Conservation (phyloP, 1,140 invertebrate genomes). For the Pogonus chalceus region DNA sequence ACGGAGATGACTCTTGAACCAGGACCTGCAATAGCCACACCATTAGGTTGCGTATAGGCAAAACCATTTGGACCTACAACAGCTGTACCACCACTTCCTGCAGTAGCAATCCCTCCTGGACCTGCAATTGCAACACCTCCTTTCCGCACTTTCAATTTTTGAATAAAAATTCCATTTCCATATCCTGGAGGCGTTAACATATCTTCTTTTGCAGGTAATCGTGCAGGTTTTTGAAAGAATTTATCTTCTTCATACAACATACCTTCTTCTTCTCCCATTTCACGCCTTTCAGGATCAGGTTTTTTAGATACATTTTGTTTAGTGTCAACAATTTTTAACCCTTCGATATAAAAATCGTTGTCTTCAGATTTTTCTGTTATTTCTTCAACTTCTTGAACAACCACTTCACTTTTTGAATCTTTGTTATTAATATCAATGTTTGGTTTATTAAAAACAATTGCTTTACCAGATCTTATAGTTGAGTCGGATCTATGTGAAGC, state of each 20-base stretch:
- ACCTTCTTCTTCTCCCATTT: background rate
- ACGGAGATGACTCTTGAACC: constrained; percentile 52
- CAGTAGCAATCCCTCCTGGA: constrained; percentile 60
- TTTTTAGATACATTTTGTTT: background rate
- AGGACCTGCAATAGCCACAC: constrained; percentile 56
- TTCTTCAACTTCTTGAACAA: background rate
- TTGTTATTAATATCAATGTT: background rate
- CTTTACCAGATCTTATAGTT: constrained; percentile 7
- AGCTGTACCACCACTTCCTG: constrained; percentile 59
- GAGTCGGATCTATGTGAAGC: background rate
- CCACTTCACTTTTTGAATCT: constrained; percentile 3
- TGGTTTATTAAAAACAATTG: constrained; percentile 15
- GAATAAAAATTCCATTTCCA: constrained; percentile 49
- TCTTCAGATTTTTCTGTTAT: constrained; percentile 1
- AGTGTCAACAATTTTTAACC: constrained; percentile 19
- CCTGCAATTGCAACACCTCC: constrained; percentile 65
- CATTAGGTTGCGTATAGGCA: constrained; percentile 56
- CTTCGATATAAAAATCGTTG: constrained; percentile 21
- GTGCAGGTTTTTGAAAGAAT: background rate
- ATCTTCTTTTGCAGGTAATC: constrained; percentile 27
- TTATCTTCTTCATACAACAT: background rate
- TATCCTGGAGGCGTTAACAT: too few species aligned
- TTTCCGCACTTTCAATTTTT: constrained; percentile 50
- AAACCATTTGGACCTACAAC: constrained; percentile 62
- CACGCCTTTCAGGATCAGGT: background rate